Evolutionary conservation across 2,888 invertebrate species (phyloP).

Genomic region (Pandemis heparana): DNA sequence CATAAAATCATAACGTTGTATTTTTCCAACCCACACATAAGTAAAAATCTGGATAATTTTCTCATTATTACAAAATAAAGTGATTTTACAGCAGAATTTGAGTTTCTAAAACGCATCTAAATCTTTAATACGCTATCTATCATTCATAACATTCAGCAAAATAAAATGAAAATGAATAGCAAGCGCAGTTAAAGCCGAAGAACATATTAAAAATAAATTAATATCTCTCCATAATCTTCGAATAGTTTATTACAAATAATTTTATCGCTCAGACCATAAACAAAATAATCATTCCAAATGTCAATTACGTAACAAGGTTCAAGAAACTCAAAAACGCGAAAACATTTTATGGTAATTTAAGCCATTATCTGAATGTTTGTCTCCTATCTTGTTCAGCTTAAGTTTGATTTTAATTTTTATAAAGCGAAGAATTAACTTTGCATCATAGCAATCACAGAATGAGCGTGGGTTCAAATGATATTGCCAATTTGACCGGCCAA

Average conservation of each 20-base stretch:
- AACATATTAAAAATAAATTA: not conserved
- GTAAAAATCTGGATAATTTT: too few species aligned
- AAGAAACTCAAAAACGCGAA: conserved; percentile 34
- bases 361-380: not conserved
- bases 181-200: not conserved
- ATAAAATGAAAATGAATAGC: not conserved
- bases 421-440: conserved; percentile 9
- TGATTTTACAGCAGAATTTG: too few species aligned
- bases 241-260: not conserved
- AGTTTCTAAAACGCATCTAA: too few species aligned
- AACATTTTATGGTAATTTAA: conserved; percentile 5
- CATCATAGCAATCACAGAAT: conserved; percentile 12
- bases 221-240: not conserved
- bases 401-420: not conserved
- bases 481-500: conserved; percentile 40
- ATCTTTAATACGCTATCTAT: too few species aligned
- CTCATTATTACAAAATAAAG: too few species aligned
- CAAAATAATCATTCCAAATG: conserved; percentile 19
- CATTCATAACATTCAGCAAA: too few species aligned
- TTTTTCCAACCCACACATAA: too few species aligned
- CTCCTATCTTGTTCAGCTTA: conserved; percentile 7
- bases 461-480: conserved; percentile 38
- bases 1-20: too few species aligned
- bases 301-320: conserved; percentile 31
- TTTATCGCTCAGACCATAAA: conserved; percentile 17